phyloP scores from a whole-genome alignment of 1,140 invertebrate genomes.

The Atta texana region DNA sequence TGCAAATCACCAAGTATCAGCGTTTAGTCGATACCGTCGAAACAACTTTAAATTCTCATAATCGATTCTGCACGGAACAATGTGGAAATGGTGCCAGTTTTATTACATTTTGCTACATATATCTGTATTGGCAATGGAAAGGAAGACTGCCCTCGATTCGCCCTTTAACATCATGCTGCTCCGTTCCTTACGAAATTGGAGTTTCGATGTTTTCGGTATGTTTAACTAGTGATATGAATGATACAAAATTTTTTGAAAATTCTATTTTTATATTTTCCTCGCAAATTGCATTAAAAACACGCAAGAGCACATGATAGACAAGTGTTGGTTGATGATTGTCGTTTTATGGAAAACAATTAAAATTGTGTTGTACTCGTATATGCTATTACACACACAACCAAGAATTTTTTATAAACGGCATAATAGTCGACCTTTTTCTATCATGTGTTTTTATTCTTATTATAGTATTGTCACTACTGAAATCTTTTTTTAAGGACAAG shows the following conservation, averaged over 20 bases:
- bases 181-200: slow-evolving; percentile 68
- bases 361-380: too few species aligned
- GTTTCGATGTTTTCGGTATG: slow-evolving; percentile 67
- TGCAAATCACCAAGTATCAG: background rate
- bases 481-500: too few species aligned
- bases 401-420: too few species aligned
- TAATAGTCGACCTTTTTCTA: too few species aligned
- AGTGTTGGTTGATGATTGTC: too few species aligned
- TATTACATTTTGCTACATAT: background rate
- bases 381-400: too few species aligned
- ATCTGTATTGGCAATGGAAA: background rate
- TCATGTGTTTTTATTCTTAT: too few species aligned
- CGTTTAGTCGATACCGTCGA: background rate
- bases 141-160: slow-evolving; percentile 74
- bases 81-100: slow-evolving; percentile 32
- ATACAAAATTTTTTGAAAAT: background rate
- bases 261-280: too few species aligned
- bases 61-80: background rate
- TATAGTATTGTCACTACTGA: too few species aligned
- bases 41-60: background rate
- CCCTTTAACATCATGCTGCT: slow-evolving; percentile 64
- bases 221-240: background rate
- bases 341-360: too few species aligned
- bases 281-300: too few species aligned
- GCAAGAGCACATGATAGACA: too few species aligned